Percentiles rank a stretch among this genome's conserved stretches.
These are phyloP conservation scores for Conchocele bisecta DNA, from an alignment of 2,888 invertebrate genomes.

Conservation along the genomic window DNA sequence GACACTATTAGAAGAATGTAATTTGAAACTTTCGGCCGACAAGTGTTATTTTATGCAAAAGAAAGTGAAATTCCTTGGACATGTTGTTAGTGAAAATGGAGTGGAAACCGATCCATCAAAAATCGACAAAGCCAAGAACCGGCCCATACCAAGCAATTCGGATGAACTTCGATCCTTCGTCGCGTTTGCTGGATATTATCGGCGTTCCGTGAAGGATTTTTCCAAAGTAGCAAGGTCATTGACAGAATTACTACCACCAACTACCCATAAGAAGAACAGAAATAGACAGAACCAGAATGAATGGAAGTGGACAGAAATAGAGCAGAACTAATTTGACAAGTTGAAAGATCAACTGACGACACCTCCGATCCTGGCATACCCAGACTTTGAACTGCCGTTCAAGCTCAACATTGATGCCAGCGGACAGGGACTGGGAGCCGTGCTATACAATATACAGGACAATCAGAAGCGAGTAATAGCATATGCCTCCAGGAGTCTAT, in stretches of 20 bases:
- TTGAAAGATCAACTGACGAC: slow-evolving; percentile 9
- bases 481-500: slow-evolving; percentile 4
- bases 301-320: slow-evolving; percentile 19
- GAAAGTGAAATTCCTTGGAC: slow-evolving; percentile 1
- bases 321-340: slow-evolving; percentile 8
- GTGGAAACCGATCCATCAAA: slow-evolving; percentile 6
- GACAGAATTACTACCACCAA: no score
- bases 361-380: slow-evolving; percentile 22
- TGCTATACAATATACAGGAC: slow-evolving; percentile 21
- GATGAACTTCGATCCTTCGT: slow-evolving; percentile 4
- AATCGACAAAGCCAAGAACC: background rate
- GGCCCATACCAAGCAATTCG: slow-evolving; percentile 7
- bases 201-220: no score
- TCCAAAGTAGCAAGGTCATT: no score
- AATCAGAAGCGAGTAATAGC: background rate
- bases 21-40: background rate
- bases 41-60: background rate
- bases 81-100: background rate
- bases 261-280: background rate
- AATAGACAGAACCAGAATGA: slow-evolving; percentile 2
- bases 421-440: slow-evolving; percentile 10
- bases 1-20: background rate
- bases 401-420: slow-evolving; percentile 24
- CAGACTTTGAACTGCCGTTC: slow-evolving; percentile 9
- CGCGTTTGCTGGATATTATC: no score